Evolutionary conservation across 2,113 vertebrate species (phyloP).

Genomic region (Alces alces): DNA sequence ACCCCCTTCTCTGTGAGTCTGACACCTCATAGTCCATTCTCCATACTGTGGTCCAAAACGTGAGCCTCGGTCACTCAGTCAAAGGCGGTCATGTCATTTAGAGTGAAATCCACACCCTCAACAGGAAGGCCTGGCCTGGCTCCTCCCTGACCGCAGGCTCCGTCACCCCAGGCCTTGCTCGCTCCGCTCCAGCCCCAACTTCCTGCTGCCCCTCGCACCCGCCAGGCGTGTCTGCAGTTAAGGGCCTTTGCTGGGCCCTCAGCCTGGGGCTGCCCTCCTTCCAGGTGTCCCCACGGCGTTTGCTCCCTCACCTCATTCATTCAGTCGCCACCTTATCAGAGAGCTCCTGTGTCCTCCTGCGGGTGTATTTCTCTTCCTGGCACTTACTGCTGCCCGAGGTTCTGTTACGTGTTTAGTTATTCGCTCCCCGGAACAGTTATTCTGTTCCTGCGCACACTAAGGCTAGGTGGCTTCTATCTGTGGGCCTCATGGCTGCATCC

Average conservation of each 20-base stretch:
- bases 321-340: background rate
- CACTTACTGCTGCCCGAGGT: accelerated
- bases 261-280: background rate
- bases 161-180: too few species aligned
- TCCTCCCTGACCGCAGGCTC: too few species aligned
- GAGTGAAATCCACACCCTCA: background rate
- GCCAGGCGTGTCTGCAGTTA: accelerated
- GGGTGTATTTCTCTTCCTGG: background rate
- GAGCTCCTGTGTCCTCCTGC: accelerated
- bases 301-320: background rate
- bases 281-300: accelerated
- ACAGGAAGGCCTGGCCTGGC: background rate
- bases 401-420: accelerated
- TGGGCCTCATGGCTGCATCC: too few species aligned
- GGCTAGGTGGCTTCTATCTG: background rate
- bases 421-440: accelerated
- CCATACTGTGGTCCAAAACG: background rate
- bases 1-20: background rate
- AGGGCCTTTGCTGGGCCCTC: background rate
- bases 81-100: background rate
- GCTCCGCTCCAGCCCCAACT: background rate
- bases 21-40: accelerated
- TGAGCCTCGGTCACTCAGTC: background rate
- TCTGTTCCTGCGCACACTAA: accelerated
- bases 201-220: accelerated